A percentile compares a stretch with the other conserved stretches of the same genome.
Conservation (phyloP, 1,140 invertebrate genomes). For the Sitobion miscanthi region DNA sequence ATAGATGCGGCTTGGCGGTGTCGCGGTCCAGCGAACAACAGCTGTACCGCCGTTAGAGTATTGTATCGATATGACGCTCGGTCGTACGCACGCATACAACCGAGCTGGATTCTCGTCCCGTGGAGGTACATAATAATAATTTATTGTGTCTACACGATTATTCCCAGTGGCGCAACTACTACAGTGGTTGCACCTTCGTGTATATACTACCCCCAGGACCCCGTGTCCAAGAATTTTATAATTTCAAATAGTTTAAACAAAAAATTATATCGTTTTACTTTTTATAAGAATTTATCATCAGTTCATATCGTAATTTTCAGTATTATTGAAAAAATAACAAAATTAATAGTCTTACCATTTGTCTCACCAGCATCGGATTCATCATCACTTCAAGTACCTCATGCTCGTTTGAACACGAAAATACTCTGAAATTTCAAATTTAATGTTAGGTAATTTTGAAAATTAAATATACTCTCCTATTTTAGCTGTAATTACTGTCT, state of each 20-base stretch:
- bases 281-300: background rate
- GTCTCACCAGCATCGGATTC: background rate
- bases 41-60: background rate
- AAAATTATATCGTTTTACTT: background rate
- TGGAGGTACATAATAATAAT: background rate
- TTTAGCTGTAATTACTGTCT: background rate
- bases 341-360: background rate
- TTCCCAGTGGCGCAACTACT: background rate
- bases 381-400: background rate
- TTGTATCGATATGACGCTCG: background rate
- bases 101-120: background rate
- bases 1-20: background rate
- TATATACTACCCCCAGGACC: background rate
- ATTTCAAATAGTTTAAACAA: background rate
- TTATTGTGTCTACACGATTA: background rate
- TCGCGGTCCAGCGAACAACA: conserved; percentile 4
- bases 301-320: background rate
- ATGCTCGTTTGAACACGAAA: background rate
- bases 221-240: background rate
- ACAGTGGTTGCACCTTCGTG: background rate
- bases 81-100: background rate
- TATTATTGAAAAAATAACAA: background rate
- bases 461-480: background rate
- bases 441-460: background rate
- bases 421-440: background rate